Evolutionary conservation across 2,113 vertebrate genomes (phyloP), one percentile per base, ranked within the genome.

Genomic region (Eleginops maclovinus): DNA sequence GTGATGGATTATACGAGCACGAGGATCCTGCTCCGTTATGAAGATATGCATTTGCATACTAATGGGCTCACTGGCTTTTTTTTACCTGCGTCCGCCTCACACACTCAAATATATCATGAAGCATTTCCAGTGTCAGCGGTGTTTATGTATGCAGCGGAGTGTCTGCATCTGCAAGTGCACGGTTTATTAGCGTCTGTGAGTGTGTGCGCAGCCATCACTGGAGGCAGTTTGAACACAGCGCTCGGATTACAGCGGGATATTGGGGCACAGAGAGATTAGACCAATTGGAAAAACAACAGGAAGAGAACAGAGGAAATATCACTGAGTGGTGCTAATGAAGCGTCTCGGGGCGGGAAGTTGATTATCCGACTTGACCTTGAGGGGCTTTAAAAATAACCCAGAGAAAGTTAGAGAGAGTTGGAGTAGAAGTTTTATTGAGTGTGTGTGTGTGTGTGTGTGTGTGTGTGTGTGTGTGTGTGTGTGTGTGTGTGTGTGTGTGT

Each of bases 351-450:
- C 84, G 74, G 71, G 71, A 63, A 62, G 84, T 72, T 87, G 77
- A 91, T 92, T 89, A 90, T 90, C 81, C 74, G 22, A 55, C 76
- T 72, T 91, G 88, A 92, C 92, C 91, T 93, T 93, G 87, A 91
- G 89, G 81, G 72, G 21, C 4, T 86, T 83, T 79, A 28, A 63
- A 72, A 73, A 73, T 54, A 83, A 81, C 53, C 86, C 53, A 62
- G 24, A 14, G 51, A 81, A 90, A 87, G 85, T 93, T 83, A 6
- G 24, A 50, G 43, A 62, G 73, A 83, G 65, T 82, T 77, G 62
- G 22, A 53, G 53, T 65, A 44, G 62, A 36, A 77, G 56, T 74
- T 79, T 72, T 36, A 41, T 16, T 51, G 62, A 41, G 11, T 28
- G 44, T 44, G 60, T 24, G 41, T 22, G 22, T 63, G 41, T 2